phyloP scores from a whole-genome alignment of 2,888 invertebrate genomes.

The Tetranychus truncatus region DNA sequence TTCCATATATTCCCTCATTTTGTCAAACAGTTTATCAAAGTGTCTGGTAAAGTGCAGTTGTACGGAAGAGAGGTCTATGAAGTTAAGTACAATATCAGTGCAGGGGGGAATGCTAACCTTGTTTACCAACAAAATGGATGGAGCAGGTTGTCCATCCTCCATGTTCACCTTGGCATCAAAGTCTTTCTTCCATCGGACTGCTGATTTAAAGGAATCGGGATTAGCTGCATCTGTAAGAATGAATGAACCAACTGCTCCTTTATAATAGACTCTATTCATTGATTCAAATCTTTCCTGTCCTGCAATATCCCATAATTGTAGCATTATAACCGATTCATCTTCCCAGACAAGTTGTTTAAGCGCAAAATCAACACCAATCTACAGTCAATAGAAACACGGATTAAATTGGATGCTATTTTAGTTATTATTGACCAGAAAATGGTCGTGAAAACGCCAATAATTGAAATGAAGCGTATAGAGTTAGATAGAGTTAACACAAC shows the following conservation, averaged over 20 bases:
- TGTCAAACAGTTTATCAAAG: neutral
- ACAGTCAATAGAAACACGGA: neutral
- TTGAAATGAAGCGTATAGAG: neutral
- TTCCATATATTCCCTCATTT: neutral
- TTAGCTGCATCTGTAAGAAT: constrained; percentile 89
- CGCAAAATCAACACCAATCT: constrained; percentile 84
- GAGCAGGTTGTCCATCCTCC: constrained; percentile 79
- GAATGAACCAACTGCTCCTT: constrained; percentile 92
- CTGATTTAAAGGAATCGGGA: constrained; percentile 75
- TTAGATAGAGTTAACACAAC: neutral
- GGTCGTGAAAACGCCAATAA: no score
- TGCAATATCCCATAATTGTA: constrained; percentile 95
- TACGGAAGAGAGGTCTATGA: neutral
- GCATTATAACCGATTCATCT: constrained; percentile 68
- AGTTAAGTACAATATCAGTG: neutral
- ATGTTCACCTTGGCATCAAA: constrained; percentile 86
- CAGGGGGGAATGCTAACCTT: constrained; percentile 38
- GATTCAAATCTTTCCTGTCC: constrained; percentile 87
- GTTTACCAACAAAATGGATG: constrained; percentile 84
- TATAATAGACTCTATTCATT: constrained; percentile 99
- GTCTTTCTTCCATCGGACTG: constrained; percentile 92
- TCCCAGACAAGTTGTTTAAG: constrained; percentile 93
- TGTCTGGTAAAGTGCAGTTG: neutral
- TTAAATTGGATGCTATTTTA: neutral
- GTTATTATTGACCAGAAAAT: no score